Conservation (phyloP, 2,113 vertebrate species). For the Sarotherodon lohbergeri region DNA sequence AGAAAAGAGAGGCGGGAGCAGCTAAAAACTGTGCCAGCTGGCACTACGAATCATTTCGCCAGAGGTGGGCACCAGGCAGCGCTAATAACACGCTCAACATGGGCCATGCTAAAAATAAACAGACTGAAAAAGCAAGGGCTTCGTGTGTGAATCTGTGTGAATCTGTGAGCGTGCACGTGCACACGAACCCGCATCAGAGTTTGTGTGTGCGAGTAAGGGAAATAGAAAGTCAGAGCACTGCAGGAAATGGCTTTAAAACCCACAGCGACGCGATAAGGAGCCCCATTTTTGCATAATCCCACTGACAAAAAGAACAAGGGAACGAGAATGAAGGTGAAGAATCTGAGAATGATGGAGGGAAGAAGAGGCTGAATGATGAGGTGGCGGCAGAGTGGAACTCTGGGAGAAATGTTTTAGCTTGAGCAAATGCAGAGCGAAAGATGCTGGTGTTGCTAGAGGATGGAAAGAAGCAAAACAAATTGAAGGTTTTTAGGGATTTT, state of each 20-base stretch:
- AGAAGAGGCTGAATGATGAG: background rate
- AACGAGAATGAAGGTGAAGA: background rate
- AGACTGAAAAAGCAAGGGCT: background rate
- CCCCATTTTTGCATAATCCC: conserved; percentile 41
- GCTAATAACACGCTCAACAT: conserved; percentile 47
- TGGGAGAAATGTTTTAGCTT: background rate
- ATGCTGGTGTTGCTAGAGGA: background rate
- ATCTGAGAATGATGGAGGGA: background rate
- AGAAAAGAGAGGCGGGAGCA: background rate
- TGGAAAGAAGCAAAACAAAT: background rate
- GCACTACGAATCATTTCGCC: conserved; percentile 12
- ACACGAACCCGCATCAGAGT: background rate
- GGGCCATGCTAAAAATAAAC: conserved; percentile 32
- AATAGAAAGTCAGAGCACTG: background rate
- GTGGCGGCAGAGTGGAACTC: background rate
- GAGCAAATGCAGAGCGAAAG: background rate
- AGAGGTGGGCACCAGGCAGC: conserved; percentile 36
- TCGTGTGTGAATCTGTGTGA: background rate
- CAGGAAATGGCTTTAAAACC: conserved; percentile 26
- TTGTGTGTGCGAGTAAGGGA: background rate
- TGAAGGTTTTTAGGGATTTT: background rate
- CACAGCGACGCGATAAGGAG: background rate
- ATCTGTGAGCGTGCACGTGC: background rate
- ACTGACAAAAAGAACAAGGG: background rate
- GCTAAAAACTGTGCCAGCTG: conserved; percentile 17